These are phyloP conservation scores for Rhyacophila evoluta DNA, from an alignment of 2,888 invertebrate genomes.

Conservation along the genomic window DNA sequence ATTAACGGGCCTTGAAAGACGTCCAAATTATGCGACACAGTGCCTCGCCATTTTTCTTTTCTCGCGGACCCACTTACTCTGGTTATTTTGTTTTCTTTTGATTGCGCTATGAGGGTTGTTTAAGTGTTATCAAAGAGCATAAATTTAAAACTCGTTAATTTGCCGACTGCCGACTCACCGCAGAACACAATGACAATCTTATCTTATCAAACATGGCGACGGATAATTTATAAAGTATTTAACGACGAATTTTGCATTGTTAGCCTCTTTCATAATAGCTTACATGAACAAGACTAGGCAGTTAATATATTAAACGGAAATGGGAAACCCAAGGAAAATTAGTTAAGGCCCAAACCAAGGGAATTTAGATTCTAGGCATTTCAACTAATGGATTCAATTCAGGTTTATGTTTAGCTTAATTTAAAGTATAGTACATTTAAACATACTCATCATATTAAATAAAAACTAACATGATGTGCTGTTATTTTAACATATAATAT, in stretches of 20 bases:
- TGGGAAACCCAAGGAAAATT: too few relatives aligned
- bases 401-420: too few relatives aligned
- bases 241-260: neutral
- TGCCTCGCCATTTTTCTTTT: constrained; percentile 4
- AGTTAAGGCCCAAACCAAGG: too few relatives aligned
- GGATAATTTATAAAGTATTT: constrained; percentile 1
- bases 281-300: too few relatives aligned
- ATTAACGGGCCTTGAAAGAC: neutral
- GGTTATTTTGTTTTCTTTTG: constrained; percentile 3
- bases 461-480: too few relatives aligned
- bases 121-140: constrained; percentile 19
- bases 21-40: constrained; percentile 22
- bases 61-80: neutral
- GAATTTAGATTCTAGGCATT: too few relatives aligned
- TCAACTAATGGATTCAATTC: too few relatives aligned
- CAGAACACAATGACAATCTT: constrained; percentile 10
- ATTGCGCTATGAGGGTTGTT: neutral
- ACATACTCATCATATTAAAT: too few relatives aligned
- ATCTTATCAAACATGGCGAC: neutral
- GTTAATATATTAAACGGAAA: too few relatives aligned
- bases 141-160: constrained; percentile 21
- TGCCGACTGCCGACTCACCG: neutral
- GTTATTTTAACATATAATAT: too few relatives aligned
- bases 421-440: too few relatives aligned
- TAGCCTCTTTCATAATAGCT: neutral